Evolutionary conservation across 2,113 vertebrate genomes (phyloP).

Genomic region (Ceuthmochares aereus): DNA sequence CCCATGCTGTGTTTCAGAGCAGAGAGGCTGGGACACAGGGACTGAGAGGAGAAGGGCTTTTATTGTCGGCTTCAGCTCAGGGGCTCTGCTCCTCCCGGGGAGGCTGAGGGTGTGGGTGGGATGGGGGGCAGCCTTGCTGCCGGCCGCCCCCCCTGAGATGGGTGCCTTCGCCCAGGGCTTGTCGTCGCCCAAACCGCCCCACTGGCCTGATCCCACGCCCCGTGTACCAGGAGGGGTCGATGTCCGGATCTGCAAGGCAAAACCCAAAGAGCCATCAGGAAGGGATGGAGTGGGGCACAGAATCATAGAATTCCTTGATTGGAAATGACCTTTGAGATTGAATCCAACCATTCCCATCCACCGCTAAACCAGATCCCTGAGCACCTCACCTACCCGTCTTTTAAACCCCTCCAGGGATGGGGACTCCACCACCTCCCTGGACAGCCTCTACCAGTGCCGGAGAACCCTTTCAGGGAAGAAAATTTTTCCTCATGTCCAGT

Average conservation of each 20-base stretch:
- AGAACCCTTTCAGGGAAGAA: too few species aligned
- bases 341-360: too few species aligned
- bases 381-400: too few species aligned
- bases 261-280: background rate
- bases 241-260: constrained; percentile 76
- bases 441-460: too few species aligned
- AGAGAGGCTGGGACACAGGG: background rate
- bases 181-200: constrained; percentile 80
- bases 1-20: fast-evolving
- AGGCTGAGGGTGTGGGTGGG: background rate
- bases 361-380: too few species aligned
- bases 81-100: background rate
- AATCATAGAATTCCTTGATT: too few species aligned
- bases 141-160: background rate
- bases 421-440: too few species aligned
- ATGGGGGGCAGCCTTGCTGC: background rate
- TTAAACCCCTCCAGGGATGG: too few species aligned
- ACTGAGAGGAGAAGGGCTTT: background rate
- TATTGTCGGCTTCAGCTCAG: background rate
- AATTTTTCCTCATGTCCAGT: too few species aligned
- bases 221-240: constrained; percentile 84
- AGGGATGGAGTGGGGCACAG: background rate
- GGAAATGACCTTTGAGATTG: too few species aligned
- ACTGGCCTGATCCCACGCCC: constrained; percentile 84
- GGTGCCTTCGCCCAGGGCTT: background rate